These are phyloP conservation scores for Morpho achilles DNA, from an alignment of 2,888 invertebrate species.

Conservation along the genomic window DNA sequence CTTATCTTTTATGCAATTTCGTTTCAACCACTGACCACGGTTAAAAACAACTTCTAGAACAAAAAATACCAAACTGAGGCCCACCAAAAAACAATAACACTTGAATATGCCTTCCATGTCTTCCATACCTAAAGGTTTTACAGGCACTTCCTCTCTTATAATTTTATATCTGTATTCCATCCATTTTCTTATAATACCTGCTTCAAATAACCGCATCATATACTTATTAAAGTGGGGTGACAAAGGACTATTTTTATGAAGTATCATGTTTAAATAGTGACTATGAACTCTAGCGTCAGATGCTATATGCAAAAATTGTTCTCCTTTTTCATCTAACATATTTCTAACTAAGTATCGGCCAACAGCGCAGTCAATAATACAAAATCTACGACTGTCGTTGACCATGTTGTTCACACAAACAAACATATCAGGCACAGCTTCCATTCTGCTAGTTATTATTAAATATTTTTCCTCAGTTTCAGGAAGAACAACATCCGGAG, in stretches of 20 bases:
- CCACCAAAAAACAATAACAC: conserved; percentile 39
- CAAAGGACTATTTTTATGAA: conserved; percentile 54
- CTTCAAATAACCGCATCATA: conserved; percentile 53
- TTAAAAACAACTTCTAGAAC: conserved; percentile 44
- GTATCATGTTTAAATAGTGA: conserved; percentile 53
- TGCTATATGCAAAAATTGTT: conserved; percentile 64
- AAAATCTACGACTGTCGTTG: conserved; percentile 55
- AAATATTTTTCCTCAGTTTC: conserved; percentile 51
- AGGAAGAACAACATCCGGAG: conserved; percentile 64
- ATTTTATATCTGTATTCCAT: conserved; percentile 56
- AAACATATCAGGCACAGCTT: conserved; percentile 43
- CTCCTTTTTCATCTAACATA: conserved; percentile 52
- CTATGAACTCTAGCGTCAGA: conserved; percentile 59
- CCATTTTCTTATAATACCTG: conserved; percentile 66
- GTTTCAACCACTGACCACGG: conserved; percentile 3
- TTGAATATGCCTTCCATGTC: conserved; percentile 56
- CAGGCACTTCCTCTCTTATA: conserved; percentile 53
- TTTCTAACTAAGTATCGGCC: conserved; percentile 55
- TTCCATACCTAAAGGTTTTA: conserved; percentile 48
- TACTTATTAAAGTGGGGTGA: conserved; percentile 49
- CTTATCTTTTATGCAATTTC: conserved; percentile 1
- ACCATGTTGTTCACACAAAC: conserved; percentile 48
- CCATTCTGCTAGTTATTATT: conserved; percentile 54
- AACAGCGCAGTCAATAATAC: conserved; percentile 63
- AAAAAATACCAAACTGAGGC: conserved; percentile 42